Base-by-base conservation (phyloP, 2,113 vertebrate species). In the Rissa tridactyla region DNA sequence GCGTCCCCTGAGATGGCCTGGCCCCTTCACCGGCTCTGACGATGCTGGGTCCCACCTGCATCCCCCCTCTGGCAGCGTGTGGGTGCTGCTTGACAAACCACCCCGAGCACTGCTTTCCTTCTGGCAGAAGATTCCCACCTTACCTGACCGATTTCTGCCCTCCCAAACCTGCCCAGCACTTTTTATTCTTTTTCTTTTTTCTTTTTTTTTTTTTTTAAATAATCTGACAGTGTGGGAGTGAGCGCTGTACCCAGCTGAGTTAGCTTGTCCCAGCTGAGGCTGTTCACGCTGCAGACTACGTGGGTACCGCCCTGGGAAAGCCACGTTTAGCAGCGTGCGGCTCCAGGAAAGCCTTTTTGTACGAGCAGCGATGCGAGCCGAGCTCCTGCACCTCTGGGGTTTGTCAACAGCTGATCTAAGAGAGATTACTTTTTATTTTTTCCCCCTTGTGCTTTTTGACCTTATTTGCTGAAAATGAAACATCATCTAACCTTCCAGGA, bases 381-480 rank as follows among this genome's bases (percentile, higher is more conserved):
- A 88, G 55, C 72, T 7, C 81, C 86, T 44, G 34, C 20, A 61
- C 30, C 34, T 79, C 92, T 15, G 54, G 57, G 49, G 26, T 38
- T 92, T 92, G 66, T 55, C 80, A 96, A 82, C 40, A 82, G 75
- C 52, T 82, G 70, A 94, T 87, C 40, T 82, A 36, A 5, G 30
- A 85, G 69, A 94, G 44, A 80, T 64, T 3, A 46, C 8, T 20
- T 54, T 40, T 15, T 30, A 10, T 7, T 73, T 15, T 15, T 3
- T 3, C 21, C 10, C 5, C 32, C 8, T 27, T 76, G 21, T 52
- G 75, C 42, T 92, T 89, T 89, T 93, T 93, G 82, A 87, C 87
- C 89, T 96, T 96, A 94, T 94, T 93, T 92, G 61, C 44, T 89
- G 66, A 91, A 95, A 91, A 82, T 27, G 65, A 73, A 91, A 76